Evolutionary conservation across 1,140 invertebrate genomes (phyloP).

Genomic region (Diabrotica virgifera): DNA sequence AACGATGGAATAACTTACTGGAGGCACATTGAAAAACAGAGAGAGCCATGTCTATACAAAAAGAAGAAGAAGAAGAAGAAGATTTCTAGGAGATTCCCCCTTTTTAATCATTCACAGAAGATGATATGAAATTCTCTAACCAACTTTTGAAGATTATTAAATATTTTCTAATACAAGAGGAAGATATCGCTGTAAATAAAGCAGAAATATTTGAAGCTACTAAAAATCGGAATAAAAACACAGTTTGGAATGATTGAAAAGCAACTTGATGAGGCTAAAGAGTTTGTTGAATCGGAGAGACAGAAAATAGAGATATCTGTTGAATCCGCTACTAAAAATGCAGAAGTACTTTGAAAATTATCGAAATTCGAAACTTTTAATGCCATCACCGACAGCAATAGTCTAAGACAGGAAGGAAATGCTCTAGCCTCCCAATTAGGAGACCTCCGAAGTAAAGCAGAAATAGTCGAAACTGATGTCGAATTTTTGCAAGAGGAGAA

Average conservation of each 20-base stretch:
- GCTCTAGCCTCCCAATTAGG: conserved; percentile 63
- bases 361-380: too few species aligned
- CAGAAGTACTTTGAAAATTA: conserved; percentile 83
- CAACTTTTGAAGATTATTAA: conserved; percentile 85
- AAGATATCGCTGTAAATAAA: conserved; percentile 81
- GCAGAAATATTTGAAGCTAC: conserved; percentile 81
- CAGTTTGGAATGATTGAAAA: conserved; percentile 70
- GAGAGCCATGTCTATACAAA: too few species aligned
- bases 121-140: conserved; percentile 68
- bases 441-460: conserved; percentile 59
- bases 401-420: conserved; percentile 83
- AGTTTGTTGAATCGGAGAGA: conserved; percentile 62
- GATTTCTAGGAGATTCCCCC: conserved; percentile 60
- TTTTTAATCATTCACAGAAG: conserved; percentile 63
- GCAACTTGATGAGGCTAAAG: conserved; percentile 72
- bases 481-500: conserved; percentile 73
- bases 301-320: conserved; percentile 62
- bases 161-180: conserved; percentile 84
- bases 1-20: too few species aligned
- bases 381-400: conserved; percentile 89
- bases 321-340: conserved; percentile 75
- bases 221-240: conserved; percentile 70
- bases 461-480: conserved; percentile 69
- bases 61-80: too few species aligned
- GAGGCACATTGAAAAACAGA: too few species aligned